phyloP scores from a whole-genome alignment of 2,888 invertebrate species.

The Euspilapteryx auroguttella region DNA sequence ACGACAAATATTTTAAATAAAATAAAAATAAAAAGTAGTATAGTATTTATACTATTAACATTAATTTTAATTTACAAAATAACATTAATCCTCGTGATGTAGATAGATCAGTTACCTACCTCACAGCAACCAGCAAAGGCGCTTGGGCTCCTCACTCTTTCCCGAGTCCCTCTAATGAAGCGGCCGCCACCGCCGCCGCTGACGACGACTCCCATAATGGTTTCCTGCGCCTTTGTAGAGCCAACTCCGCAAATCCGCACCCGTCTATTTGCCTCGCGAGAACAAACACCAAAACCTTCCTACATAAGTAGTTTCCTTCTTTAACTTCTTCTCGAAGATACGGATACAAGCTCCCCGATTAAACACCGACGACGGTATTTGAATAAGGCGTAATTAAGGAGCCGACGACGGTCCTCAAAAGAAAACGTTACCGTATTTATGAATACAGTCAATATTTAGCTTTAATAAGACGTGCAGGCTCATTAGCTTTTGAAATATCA shows the following conservation, averaged over 20 bases:
- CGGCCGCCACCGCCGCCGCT: conserved; percentile 29
- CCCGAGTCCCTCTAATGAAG: conserved; percentile 29
- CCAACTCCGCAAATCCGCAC: conserved; percentile 36
- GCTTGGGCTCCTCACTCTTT: not conserved
- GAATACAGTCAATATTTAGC: conserved; percentile 50
- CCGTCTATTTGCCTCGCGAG: conserved; percentile 12
- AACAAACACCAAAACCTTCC: conserved; percentile 24
- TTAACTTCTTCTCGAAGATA: conserved; percentile 43
- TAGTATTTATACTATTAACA: no score
- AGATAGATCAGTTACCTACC: no score
- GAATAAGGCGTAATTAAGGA: conserved; percentile 45
- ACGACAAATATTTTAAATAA: no score
- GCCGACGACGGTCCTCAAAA: conserved; percentile 37
- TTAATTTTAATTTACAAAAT: no score
- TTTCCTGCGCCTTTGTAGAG: conserved; percentile 52
- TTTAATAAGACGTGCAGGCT: conserved; percentile 36
- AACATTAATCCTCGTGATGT: no score
- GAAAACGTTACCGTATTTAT: conserved; percentile 42
- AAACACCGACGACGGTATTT: conserved; percentile 36
- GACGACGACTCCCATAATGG: conserved; percentile 49
- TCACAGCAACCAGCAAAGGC: not conserved
- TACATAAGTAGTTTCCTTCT: conserved; percentile 41
- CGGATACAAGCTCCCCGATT: conserved; percentile 44
- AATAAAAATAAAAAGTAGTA: no score
- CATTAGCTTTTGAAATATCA: conserved; percentile 11